Evolutionary conservation across 2,888 invertebrate species (phyloP).

Genomic region (Lasioglossum leucozonium): DNA sequence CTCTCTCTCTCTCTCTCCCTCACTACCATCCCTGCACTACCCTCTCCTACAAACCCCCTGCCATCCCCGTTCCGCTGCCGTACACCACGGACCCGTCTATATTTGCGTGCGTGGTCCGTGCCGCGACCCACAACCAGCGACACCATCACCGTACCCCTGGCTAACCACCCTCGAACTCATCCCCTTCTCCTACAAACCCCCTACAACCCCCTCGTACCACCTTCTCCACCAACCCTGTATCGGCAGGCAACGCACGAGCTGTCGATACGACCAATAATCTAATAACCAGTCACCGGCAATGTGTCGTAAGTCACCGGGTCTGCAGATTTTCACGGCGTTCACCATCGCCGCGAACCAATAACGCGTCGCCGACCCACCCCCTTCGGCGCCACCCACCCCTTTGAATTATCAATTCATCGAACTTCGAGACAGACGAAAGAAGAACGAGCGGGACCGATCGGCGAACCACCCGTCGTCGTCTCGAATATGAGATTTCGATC

Average conservation of each 20-base stretch:
- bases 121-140: constrained; percentile 65
- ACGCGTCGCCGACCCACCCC: constrained; percentile 45
- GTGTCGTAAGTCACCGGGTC: constrained; percentile 81
- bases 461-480: not conserved
- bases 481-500: constrained; percentile 54
- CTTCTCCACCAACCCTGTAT: constrained; percentile 62
- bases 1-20: constrained; percentile 43
- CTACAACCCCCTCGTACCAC: constrained; percentile 27
- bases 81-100: constrained; percentile 50
- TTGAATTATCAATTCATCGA: constrained; percentile 70
- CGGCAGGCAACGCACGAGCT: constrained; percentile 78
- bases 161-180: constrained; percentile 36
- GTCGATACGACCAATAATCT: constrained; percentile 84
- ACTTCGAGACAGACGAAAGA: constrained; percentile 44
- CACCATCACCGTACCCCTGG: constrained; percentile 42
- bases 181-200: not conserved
- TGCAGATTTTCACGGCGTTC: constrained; percentile 78
- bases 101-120: constrained; percentile 77
- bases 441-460: constrained; percentile 34
- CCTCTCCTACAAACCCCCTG: constrained; percentile 16
- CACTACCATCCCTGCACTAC: not conserved
- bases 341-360: constrained; percentile 72
- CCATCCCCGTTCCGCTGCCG: constrained; percentile 23
- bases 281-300: constrained; percentile 84
- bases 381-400: constrained; percentile 45